Percentiles rank a stretch among this genome's conserved stretches.
phyloP scores from a whole-genome alignment of 2,888 invertebrate genomes.

The Limnephilus rhombicus region DNA sequence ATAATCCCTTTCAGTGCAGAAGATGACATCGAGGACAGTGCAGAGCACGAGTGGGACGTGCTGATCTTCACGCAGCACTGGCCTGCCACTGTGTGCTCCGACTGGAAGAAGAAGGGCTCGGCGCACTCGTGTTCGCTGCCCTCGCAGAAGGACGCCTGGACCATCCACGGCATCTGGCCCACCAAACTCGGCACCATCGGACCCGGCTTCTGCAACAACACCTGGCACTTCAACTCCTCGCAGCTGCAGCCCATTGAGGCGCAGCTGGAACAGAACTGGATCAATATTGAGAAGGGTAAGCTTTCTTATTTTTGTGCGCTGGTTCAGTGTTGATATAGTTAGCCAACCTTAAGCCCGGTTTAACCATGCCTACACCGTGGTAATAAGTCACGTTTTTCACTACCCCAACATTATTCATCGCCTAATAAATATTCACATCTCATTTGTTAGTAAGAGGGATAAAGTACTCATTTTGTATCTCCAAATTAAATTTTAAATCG shows the following conservation, averaged over 20 bases:
- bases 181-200: conserved; percentile 82
- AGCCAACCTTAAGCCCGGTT: not conserved
- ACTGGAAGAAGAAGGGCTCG: conserved; percentile 82
- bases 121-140: conserved; percentile 83
- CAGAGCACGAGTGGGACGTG: conserved; percentile 81
- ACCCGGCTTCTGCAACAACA: conserved; percentile 84
- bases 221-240: conserved; percentile 82
- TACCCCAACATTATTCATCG: not conserved
- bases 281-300: conserved; percentile 82
- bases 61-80: conserved; percentile 90
- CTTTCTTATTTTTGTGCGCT: too few species aligned
- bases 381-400: not conserved
- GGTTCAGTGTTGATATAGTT: too few species aligned
- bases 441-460: too few species aligned
- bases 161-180: conserved; percentile 92
- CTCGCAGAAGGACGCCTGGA: conserved; percentile 81
- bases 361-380: not conserved
- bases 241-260: conserved; percentile 79
- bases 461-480: not conserved
- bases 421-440: too few species aligned
- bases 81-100: conserved; percentile 85
- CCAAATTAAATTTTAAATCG: not conserved
- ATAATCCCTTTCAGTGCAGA: conserved; percentile 47
- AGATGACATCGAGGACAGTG: conserved; percentile 19
- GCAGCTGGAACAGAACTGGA: conserved; percentile 82